Evolutionary conservation across 2,113 vertebrate genomes (phyloP).

Genomic region (Smithornis capensis): DNA sequence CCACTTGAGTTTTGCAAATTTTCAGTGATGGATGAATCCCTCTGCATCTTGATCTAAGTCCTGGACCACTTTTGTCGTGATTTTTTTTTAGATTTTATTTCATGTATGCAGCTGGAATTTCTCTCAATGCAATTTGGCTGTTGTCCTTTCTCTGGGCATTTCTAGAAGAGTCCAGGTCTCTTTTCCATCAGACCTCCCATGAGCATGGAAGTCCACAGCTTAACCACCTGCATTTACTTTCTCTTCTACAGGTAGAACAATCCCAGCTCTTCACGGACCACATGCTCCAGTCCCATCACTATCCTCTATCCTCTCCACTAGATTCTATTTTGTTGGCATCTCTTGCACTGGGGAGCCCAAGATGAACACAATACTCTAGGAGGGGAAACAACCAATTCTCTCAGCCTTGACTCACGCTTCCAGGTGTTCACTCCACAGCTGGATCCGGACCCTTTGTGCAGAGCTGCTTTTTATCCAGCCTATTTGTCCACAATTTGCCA

Average conservation of each 20-base stretch:
- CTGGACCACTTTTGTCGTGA: background rate
- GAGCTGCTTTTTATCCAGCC: background rate
- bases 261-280: background rate
- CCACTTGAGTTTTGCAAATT: background rate
- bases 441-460: background rate
- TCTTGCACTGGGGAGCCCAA: background rate
- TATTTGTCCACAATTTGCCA: background rate
- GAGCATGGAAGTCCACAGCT: background rate
- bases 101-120: background rate
- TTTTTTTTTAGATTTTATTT: background rate
- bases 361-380: background rate
- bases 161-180: background rate
- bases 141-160: background rate
- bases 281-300: background rate
- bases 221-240: background rate
- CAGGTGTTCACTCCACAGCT: background rate
- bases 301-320: rapidly evolving
- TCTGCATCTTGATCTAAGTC: background rate
- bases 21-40: background rate
- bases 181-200: rapidly evolving
- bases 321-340: background rate
- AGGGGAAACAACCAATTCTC: background rate
- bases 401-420: background rate
- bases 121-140: background rate
- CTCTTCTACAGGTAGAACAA: background rate